These are phyloP conservation scores for Puffinus mauretanicus DNA, from an alignment of 2,113 vertebrate genomes.

Conservation along the genomic window DNA sequence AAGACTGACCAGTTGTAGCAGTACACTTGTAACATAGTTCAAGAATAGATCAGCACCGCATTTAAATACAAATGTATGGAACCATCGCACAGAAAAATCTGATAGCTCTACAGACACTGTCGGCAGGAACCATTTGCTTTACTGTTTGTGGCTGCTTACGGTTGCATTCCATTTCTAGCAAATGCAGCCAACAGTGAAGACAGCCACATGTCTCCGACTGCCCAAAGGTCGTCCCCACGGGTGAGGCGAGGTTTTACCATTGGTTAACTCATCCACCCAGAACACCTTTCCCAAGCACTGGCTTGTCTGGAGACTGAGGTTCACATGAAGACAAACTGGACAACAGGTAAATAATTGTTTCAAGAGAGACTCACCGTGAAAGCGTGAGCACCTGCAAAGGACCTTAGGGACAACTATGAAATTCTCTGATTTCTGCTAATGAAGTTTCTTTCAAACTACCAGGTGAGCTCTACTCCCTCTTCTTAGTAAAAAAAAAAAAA, in stretches of 20 bases:
- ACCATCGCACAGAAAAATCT: constrained; percentile 92
- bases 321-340: fast-evolving
- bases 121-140: constrained; percentile 89
- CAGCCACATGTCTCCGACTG: constrained; percentile 56
- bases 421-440: not conserved
- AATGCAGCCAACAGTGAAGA: constrained; percentile 64
- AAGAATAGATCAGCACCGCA: not conserved
- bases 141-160: constrained; percentile 78
- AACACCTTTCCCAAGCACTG: not conserved
- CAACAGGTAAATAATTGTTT: fast-evolving
- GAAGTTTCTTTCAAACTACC: not conserved
- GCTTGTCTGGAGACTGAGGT: not conserved
- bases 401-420: fast-evolving
- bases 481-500: not conserved
- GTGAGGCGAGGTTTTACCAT: not conserved
- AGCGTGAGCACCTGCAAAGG: not conserved
- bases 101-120: constrained; percentile 87
- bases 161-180: constrained; percentile 76
- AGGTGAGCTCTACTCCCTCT: not conserved
- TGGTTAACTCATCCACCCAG: not conserved
- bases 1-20: not conserved
- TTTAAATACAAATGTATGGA: constrained; percentile 76
- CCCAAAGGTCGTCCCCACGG: not conserved
- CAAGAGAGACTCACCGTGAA: no score
- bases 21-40: fast-evolving